Evolutionary conservation across 2,113 vertebrate genomes (phyloP), one percentile per base, ranked within the genome.

Genomic region (Ictidomys tridecemlineatus): DNA sequence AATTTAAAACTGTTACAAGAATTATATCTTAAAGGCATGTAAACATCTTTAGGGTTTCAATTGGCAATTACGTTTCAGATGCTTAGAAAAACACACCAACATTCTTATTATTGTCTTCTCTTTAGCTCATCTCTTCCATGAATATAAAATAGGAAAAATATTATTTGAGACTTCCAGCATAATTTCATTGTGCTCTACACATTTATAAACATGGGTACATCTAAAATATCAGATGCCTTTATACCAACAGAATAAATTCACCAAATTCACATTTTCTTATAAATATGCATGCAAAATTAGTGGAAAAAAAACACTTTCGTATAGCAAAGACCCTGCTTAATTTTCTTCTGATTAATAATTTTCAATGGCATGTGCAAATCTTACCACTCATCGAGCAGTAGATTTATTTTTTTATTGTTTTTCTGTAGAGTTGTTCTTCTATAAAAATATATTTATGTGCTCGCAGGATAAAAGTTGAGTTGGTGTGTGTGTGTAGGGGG

Each of bases 381-480:
- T 3, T 72, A 74, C 96, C 84, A 76, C 79, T 72, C 22, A 0
- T 0, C 10, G 84, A 72, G 85, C 91, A 93, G 96, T 2, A 91
- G 93, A 63, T 42, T 82, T 30, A 73, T 9, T 76, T 34, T 67
- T 51, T 51, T 51, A 13, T 67, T 65, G 3, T 69, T 70, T 78
- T 96, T 94, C 84, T 95, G 95, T 76, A 92, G 91, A 69, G 94
- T 73, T 65, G 84, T 79, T 96, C 96, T 93, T 70, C 79, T 98
- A 98, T 85, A 98, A 98, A 98, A 98, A 98, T 98, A 98, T 96
- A 98, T 96, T 97, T 97, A 94, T 98, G 84, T 93, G 94, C 85
- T 98, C 80, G 85, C 93, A 96, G 98, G 97, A 80, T 72, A 96
- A 89, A 90, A 18, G 39, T 83, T 69, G 92, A 72, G 45, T 93